Percentiles rank a stretch among this genome's conserved stretches.
phyloP scores from a whole-genome alignment of 2,113 vertebrate genomes.

The Glaucidium brasilianum region DNA sequence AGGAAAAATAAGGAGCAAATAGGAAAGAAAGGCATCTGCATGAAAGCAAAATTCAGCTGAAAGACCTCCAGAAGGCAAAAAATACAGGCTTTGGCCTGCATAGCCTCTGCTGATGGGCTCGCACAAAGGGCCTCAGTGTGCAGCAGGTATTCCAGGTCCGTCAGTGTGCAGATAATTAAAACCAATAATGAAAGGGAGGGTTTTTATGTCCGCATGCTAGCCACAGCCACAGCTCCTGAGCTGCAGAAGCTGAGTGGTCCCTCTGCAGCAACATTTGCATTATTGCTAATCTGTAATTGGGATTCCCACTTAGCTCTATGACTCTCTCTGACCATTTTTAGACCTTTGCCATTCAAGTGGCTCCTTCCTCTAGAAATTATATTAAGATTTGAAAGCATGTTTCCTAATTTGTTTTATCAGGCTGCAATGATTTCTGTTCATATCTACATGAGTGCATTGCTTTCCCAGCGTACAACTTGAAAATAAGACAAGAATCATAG shows the following conservation, averaged over 20 bases:
- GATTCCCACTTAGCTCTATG: constrained; percentile 53
- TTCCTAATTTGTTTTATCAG: constrained; percentile 38
- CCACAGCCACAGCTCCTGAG: constrained; percentile 1
- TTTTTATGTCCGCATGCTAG: not conserved
- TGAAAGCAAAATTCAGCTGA: not conserved
- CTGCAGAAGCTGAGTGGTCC: constrained; percentile 28
- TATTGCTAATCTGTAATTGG: constrained; percentile 51
- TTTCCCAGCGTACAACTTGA: not conserved
- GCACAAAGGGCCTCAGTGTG: not conserved
- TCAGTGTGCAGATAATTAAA: constrained; percentile 22
- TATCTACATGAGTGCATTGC: not conserved
- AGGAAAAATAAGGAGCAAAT: not conserved
- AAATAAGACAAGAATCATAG: not conserved
- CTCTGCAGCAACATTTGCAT: constrained; percentile 51
- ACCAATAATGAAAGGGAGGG: constrained; percentile 24
- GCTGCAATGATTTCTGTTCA: not conserved
- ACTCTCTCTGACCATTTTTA: constrained; percentile 60
- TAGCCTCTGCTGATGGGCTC: not conserved
- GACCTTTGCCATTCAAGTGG: constrained; percentile 48
- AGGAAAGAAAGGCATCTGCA: not conserved
- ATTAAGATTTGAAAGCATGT: constrained; percentile 39
- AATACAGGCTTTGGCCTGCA: not conserved
- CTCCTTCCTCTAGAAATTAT: constrained; percentile 30
- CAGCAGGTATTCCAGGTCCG: constrained; percentile 25
- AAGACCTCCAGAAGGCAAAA: not conserved